A percentile compares a stretch with the other conserved stretches of the same genome.
These are phyloP conservation scores for Corythaixoides concolor DNA, from an alignment of 2,113 vertebrate genomes.

Conservation along the genomic window DNA sequence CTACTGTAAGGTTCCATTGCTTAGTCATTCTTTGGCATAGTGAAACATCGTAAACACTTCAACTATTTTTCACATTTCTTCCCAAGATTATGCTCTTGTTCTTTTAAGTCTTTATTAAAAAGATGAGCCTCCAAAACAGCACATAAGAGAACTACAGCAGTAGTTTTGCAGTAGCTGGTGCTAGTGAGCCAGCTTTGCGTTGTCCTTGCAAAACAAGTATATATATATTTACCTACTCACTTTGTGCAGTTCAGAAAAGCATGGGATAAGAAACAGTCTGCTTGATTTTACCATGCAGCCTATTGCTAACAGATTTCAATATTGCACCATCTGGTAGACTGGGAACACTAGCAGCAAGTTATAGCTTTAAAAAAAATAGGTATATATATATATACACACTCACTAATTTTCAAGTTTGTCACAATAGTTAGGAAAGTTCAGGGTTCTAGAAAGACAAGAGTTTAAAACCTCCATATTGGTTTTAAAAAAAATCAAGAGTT, in stretches of 20 bases:
- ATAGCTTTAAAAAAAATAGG: not conserved
- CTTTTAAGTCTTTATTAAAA: conserved; percentile 20
- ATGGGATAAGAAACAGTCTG: not conserved
- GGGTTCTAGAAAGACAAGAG: not conserved
- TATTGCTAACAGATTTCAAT: not conserved
- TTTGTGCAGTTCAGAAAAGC: not conserved
- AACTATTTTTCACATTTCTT: conserved; percentile 58
- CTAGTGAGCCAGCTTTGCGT: not conserved
- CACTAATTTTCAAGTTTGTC: not conserved
- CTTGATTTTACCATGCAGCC: not conserved
- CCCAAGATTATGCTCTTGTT: conserved; percentile 37
- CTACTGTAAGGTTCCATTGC: conserved; percentile 40
- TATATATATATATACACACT: not conserved
- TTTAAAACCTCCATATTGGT: not conserved
- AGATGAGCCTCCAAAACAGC: conserved; percentile 38
- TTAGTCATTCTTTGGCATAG: conserved; percentile 55
- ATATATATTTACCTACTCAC: not conserved
- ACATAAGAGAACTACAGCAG: not conserved
- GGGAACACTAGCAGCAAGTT: not conserved
- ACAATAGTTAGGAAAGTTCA: not conserved
- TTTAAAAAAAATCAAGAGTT: not conserved
- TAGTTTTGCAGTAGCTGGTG: not conserved
- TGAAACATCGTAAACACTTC: conserved; percentile 40
- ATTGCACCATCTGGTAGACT: not conserved
- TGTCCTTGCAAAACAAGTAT: not conserved